Evolutionary conservation across 2,888 invertebrate genomes (phyloP).

Genomic region (Dicranocentrus wangi): DNA sequence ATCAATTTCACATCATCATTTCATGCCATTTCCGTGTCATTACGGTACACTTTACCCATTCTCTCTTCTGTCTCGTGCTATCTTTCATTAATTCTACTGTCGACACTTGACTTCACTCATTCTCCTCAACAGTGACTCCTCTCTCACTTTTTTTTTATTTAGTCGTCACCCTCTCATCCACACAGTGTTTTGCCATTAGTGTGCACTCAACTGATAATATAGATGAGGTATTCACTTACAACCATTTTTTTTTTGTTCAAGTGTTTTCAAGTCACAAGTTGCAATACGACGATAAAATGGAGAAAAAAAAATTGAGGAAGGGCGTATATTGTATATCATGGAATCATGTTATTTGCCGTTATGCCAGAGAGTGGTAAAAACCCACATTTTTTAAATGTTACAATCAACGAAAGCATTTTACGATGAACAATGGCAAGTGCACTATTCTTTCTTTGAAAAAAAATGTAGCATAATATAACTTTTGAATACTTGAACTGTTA

Average conservation of each 20-base stretch:
- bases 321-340: not conserved
- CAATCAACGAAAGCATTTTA: conserved; percentile 22
- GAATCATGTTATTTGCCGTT: not conserved
- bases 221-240: not conserved
- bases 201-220: conserved; percentile 45
- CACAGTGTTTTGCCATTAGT: conserved; percentile 40
- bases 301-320: conserved; percentile 2
- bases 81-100: conserved; percentile 41
- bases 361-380: no score
- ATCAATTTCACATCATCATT: conserved; percentile 55
- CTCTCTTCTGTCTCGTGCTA: conserved; percentile 24
- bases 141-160: conserved; percentile 33
- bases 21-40: conserved; percentile 62
- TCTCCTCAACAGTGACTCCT: conserved; percentile 20
- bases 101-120: conserved; percentile 54
- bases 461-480: conserved; percentile 44
- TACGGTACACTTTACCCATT: no score
- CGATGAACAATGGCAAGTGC: conserved; percentile 48
- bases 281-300: conserved; percentile 18
- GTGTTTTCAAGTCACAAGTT: conserved; percentile 24
- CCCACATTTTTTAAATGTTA: not conserved
- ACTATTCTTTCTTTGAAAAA: conserved; percentile 26
- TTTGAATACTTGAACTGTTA: conserved; percentile 34
- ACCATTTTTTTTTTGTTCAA: conserved; percentile 18
- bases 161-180: not conserved